A percentile compares a stretch with the other conserved stretches of the same genome.
phyloP scores from a whole-genome alignment of 2,113 vertebrate genomes.

The Gasterosteus aculeatus region DNA sequence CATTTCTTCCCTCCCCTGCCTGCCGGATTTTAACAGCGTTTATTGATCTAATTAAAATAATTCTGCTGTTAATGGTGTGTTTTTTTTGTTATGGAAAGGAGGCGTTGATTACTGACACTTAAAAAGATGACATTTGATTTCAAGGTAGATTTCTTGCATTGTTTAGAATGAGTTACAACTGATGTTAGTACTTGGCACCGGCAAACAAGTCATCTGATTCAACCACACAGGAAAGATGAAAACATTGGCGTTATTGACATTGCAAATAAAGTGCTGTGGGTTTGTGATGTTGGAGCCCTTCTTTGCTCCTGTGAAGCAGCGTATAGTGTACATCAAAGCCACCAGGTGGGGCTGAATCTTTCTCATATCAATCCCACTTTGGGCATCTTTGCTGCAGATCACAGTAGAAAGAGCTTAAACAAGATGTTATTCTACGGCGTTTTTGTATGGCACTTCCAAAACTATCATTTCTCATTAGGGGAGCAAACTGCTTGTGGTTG shows the following conservation, averaged over 20 bases:
- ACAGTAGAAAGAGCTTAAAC: conserved; percentile 44
- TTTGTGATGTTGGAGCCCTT: background rate
- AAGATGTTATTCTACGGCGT: conserved; percentile 45
- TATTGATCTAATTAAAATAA: conserved; percentile 78
- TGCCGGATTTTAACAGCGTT: conserved; percentile 71
- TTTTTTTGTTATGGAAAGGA: conserved; percentile 35
- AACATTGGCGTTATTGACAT: background rate
- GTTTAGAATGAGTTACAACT: background rate
- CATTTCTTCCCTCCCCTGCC: conserved; percentile 54
- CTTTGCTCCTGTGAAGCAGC: conserved; percentile 3
- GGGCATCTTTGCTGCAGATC: conserved; percentile 29
- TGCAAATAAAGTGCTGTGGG: conserved; percentile 12
- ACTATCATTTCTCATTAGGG: conserved; percentile 79
- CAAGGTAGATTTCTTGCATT: background rate
- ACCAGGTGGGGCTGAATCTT: conserved; percentile 81
- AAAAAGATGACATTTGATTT: conserved; percentile 15
- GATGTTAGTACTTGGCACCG: background rate
- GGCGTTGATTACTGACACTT: conserved; percentile 47
- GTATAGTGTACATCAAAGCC: conserved; percentile 68
- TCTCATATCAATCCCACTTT: conserved; percentile 44
- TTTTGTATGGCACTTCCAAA: conserved; percentile 68
- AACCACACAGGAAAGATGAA: conserved; percentile 5
- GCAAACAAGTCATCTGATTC: conserved; percentile 12
- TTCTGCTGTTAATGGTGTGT: conserved; percentile 52
- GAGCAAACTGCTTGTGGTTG: conserved; percentile 77